Conservation (phyloP, 2,888 invertebrate genomes). For the Bruchidius siliquastri region DNA sequence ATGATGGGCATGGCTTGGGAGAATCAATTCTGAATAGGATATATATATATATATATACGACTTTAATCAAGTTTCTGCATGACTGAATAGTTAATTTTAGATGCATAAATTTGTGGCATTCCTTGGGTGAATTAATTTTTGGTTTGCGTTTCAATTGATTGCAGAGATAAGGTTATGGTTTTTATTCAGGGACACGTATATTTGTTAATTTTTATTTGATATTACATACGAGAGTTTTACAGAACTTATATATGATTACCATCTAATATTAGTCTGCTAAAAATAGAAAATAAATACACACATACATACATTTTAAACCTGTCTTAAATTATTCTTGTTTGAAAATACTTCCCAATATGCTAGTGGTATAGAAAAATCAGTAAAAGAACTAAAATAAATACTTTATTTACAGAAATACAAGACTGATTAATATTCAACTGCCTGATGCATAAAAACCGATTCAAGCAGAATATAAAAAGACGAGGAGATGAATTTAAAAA, state of each 20-base stretch:
- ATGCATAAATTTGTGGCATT: too few species aligned
- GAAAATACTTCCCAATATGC: background rate
- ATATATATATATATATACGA: too few species aligned
- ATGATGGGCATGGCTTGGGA: too few species aligned
- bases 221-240: background rate
- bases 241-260: background rate
- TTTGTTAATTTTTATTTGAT: background rate
- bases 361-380: background rate
- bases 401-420: background rate
- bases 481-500: background rate
- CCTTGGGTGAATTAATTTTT: too few species aligned
- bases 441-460: background rate
- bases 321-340: background rate
- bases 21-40: too few species aligned
- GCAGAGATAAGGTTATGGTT: too few species aligned
- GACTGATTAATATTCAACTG: background rate
- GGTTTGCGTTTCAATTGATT: too few species aligned
- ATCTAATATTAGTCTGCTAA: background rate
- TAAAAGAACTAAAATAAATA: background rate
- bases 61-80: too few species aligned
- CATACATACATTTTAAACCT: background rate
- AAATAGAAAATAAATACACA: background rate
- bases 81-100: too few species aligned
- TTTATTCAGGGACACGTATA: too few species aligned
- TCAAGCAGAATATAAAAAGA: background rate